A percentile compares a stretch with the other conserved stretches of the same genome.
Evolutionary conservation across 2,888 invertebrate species (phyloP).

Genomic region (Myopa tessellatipennis): DNA sequence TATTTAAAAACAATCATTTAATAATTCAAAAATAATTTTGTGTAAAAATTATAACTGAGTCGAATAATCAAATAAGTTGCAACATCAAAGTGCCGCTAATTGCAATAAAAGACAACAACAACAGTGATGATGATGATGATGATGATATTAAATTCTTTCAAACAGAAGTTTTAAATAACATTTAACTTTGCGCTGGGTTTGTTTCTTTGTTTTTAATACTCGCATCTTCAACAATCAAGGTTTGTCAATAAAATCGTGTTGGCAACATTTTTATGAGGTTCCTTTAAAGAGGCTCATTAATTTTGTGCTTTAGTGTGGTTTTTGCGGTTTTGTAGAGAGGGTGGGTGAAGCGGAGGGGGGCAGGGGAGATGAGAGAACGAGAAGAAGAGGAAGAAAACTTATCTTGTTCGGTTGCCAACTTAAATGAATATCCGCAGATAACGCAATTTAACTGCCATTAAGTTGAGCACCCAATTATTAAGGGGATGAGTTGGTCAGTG

Average conservation of each 20-base stretch:
- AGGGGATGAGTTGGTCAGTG: not conserved
- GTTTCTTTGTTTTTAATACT: not conserved
- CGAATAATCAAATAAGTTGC: not conserved
- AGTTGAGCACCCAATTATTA: constrained; percentile 66
- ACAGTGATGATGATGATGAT: not conserved
- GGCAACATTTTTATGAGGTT: constrained; percentile 25
- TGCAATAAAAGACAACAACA: not conserved
- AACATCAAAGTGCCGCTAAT: constrained; percentile 18
- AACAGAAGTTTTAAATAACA: constrained; percentile 22
- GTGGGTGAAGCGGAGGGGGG: no score
- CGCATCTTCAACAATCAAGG: constrained; percentile 13
- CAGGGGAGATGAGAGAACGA: no score
- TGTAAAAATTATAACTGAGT: no score
- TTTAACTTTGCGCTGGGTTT: not conserved
- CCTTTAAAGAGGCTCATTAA: constrained; percentile 22
- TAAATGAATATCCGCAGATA: constrained; percentile 64
- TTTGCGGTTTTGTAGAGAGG: not conserved
- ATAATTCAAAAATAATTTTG: no score
- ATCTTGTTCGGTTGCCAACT: constrained; percentile 49
- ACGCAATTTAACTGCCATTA: constrained; percentile 66
- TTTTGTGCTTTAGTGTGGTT: constrained; percentile 6
- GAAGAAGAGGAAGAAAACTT: not conserved
- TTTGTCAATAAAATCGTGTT: constrained; percentile 26
- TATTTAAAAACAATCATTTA: no score
- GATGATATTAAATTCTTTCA: not conserved